Percentiles rank a stretch among this genome's conserved stretches.
These are phyloP conservation scores for Pogoniulus pusillus DNA, from an alignment of 2,797 vertebrate species.

Conservation along the genomic window DNA sequence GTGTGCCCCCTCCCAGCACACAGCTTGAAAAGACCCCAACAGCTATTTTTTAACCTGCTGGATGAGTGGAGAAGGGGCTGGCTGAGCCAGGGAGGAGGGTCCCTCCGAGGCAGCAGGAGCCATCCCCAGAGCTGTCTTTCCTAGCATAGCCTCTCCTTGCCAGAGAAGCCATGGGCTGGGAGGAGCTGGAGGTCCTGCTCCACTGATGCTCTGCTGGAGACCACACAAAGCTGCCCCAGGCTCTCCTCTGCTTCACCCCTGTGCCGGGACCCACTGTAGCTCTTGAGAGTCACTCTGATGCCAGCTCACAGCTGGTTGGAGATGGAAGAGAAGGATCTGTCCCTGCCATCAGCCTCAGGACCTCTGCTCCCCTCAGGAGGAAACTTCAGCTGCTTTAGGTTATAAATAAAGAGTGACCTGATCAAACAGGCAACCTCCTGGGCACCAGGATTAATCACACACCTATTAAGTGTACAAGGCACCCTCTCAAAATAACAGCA, in stretches of 20 bases:
- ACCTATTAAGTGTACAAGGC: constrained; percentile 33
- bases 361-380: background rate
- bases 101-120: background rate
- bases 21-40: background rate
- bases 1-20: fast-evolving
- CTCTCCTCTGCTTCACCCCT: background rate
- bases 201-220: background rate
- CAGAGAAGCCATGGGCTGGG: fast-evolving
- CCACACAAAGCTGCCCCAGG: background rate
- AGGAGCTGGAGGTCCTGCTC: background rate
- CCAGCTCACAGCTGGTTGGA: background rate
- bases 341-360: background rate
- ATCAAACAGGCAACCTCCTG: constrained; percentile 4
- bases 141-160: background rate
- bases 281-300: background rate
- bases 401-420: constrained; percentile 42
- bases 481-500: constrained; percentile 30
- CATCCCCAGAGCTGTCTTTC: fast-evolving
- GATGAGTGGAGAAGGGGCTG: background rate
- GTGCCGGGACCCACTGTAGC: fast-evolving
- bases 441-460: constrained; percentile 23
- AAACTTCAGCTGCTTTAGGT: constrained; percentile 17
- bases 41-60: background rate
- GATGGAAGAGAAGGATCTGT: background rate
- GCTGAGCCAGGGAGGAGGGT: background rate